Evolutionary conservation across 2,797 vertebrate species (phyloP).

Genomic region (Ceryle rudis): DNA sequence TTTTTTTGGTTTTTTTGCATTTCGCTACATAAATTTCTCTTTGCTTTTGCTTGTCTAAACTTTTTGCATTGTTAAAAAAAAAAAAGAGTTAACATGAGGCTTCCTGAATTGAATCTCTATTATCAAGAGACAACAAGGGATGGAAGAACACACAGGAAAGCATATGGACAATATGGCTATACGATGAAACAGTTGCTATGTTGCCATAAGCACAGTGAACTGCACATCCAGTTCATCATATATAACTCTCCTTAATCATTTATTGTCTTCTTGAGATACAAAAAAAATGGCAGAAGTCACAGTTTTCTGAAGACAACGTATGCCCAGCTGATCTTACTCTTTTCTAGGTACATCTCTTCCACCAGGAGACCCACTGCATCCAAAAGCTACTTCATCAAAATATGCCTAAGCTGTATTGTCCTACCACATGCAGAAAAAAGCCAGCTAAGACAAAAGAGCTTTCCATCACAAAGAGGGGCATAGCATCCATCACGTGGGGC

Average conservation of each 20-base stretch:
- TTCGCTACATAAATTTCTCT: not conserved
- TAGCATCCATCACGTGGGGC: not conserved
- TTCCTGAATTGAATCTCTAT: not conserved
- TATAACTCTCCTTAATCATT: not conserved
- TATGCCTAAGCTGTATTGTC: not conserved
- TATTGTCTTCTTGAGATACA: not conserved
- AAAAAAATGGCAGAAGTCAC: not conserved
- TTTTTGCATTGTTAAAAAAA: not conserved
- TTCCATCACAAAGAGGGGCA: not conserved
- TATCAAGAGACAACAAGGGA: not conserved
- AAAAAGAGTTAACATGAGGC: not conserved
- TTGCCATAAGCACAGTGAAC: not conserved
- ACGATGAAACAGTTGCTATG: not conserved
- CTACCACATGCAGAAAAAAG: not conserved
- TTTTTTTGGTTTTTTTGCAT: not conserved
- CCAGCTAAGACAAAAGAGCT: slow-evolving; percentile 13
- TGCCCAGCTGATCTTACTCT: not conserved
- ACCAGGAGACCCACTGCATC: not conserved
- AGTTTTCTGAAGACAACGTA: not conserved
- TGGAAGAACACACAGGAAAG: not conserved
- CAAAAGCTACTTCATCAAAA: not conserved
- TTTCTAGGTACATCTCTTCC: not conserved
- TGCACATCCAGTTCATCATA: not conserved
- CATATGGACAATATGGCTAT: not conserved
- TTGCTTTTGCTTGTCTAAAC: not conserved